Evolutionary conservation across 1,140 invertebrate species (phyloP), one percentile per base, ranked within the genome.

Genomic region (Anoplophora glabripennis): DNA sequence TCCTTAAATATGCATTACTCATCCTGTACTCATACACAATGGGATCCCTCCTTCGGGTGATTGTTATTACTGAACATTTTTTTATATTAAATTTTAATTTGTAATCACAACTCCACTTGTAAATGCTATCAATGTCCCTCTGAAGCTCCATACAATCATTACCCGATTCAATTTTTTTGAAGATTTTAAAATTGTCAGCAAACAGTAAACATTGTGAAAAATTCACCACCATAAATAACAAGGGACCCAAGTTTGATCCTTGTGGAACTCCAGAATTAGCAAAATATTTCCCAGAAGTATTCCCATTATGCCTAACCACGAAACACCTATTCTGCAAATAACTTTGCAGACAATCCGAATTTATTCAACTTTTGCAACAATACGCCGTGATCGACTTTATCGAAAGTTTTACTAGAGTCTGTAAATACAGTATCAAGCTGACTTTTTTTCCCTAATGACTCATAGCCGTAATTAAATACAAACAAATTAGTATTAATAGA

Each of bases 221-320:
- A 5, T 44, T 44, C 14, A 44, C 14, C 5, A 44, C 41, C 9
- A 44, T 15, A 44, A 44, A 44, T 14, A 44, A 18, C 14, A 44
- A 44, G 11, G 10, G 41, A 9, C 14, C 41, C 18, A 44, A 44
- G 18, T 44, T 44, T 14, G 41, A 44, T 17, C 14, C 14, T 15
- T 44, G 41, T 44, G 41, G 10, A 12, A 44, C 41, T 44, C 41
- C 41, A 44, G 41, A 44, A 15, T 44, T 44, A 8, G 41, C 41
- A 17, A 17, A 7, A 15, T 44, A 44, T 44, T n/a, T 44, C 41
- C 41, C 14, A 9, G 10, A 44, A 9, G 41, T 12, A 44, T 44
- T 44, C 18, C 41, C 41, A 44, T 44, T 44, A 44, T 44, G 41
- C 14, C 14, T 44, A 9, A 44, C 41, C 3, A 44, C 14, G 8